Conservation (phyloP, 2,113 vertebrate genomes). For the Crypturellus undulatus region DNA sequence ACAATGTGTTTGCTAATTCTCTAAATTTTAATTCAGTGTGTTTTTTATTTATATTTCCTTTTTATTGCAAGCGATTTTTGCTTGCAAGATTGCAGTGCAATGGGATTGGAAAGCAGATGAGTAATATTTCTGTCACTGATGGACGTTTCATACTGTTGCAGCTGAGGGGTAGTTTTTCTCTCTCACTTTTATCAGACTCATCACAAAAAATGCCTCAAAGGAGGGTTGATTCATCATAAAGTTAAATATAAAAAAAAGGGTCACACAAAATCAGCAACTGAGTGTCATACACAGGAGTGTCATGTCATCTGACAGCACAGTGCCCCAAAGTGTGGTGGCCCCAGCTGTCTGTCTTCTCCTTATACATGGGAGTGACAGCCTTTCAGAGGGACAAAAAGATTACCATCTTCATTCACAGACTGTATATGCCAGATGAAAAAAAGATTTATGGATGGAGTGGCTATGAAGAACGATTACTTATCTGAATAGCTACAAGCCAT, state of each 20-base stretch:
- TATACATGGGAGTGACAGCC: neutral
- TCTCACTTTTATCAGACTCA: neutral
- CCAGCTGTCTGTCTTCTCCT: neutral
- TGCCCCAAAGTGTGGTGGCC: neutral
- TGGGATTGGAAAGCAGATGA: neutral
- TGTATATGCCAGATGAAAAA: neutral
- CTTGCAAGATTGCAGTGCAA: neutral
- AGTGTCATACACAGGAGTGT: neutral
- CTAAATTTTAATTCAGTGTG: neutral
- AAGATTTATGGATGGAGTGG: neutral
- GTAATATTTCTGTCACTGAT: neutral
- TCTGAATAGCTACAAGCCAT: constrained; percentile 4
- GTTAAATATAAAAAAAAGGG: neutral
- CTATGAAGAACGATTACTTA: constrained; percentile 9
- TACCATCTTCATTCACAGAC: neutral
- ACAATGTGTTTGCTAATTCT: neutral
- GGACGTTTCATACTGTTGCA: neutral
- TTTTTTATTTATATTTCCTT: neutral
- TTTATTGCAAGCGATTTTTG: neutral
- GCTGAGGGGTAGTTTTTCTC: neutral
- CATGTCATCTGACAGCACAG: neutral
- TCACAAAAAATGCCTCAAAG: neutral
- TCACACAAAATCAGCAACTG: neutral
- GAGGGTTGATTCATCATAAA: neutral
- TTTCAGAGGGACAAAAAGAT: neutral